These are phyloP conservation scores for Mesoligia furuncula DNA, from an alignment of 2,888 invertebrate genomes.

Conservation along the genomic window DNA sequence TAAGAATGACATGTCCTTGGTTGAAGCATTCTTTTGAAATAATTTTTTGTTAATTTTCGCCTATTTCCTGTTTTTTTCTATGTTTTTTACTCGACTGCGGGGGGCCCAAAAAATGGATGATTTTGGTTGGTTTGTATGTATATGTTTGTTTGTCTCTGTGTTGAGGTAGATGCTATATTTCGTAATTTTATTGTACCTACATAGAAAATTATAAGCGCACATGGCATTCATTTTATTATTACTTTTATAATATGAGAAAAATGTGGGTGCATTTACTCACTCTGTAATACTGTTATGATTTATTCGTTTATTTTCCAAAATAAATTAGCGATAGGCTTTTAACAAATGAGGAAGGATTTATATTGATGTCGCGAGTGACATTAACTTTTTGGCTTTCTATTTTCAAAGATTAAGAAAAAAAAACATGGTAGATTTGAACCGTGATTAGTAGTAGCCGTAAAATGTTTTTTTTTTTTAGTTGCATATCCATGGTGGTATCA, in stretches of 20 bases:
- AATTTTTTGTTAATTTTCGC: slow-evolving; percentile 4
- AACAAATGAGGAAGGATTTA: not conserved
- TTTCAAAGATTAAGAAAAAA: too few species aligned
- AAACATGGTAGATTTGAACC: not conserved
- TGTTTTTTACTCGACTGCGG: too few species aligned
- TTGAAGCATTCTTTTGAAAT: slow-evolving; percentile 1
- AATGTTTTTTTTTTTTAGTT: not conserved
- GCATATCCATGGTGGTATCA: not conserved
- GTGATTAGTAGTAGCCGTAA: not conserved
- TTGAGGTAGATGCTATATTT: too few species aligned
- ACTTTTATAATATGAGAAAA: too few species aligned
- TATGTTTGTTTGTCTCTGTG: too few species aligned
- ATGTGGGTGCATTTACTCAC: too few species aligned
- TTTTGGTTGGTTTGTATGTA: not conserved
- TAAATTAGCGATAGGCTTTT: not conserved
- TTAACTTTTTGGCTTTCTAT: too few species aligned
- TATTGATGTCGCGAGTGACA: not conserved
- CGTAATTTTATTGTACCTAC: too few species aligned
- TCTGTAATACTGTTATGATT: too few species aligned
- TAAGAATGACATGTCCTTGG: slow-evolving; percentile 37
- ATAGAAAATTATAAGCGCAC: too few species aligned
- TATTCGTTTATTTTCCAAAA: too few species aligned
- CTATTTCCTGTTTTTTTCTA: slow-evolving; percentile 18
- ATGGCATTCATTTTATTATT: too few species aligned
- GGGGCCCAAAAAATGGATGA: not conserved